These are phyloP conservation scores for Litoditis marina DNA, from an alignment of 2,888 invertebrate genomes.

Conservation along the genomic window DNA sequence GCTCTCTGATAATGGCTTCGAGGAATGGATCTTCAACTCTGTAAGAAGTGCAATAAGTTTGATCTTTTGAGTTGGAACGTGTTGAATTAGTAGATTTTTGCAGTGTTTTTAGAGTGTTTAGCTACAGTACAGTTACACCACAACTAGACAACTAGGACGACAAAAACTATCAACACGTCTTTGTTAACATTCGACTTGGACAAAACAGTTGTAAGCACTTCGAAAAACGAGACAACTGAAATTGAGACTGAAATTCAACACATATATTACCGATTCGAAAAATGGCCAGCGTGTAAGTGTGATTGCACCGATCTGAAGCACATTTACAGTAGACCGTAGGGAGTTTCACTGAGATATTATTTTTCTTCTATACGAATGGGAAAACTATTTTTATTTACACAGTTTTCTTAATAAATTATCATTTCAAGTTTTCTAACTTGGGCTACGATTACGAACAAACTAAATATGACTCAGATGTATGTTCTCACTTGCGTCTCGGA, in stretches of 20 bases:
- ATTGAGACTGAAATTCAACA: background rate
- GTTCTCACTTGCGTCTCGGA: slow-evolving; percentile 39
- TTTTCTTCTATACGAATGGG: background rate
- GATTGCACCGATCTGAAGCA: background rate
- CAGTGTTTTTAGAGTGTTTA: too few species aligned
- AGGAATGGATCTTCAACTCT: slow-evolving; percentile 40
- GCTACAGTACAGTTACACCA: too few species aligned
- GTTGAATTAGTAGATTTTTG: too few species aligned
- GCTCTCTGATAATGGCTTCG: slow-evolving; percentile 34
- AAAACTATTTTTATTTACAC: too few species aligned
- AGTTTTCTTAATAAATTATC: too few species aligned
- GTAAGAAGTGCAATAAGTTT: slow-evolving; percentile 10
- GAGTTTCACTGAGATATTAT: background rate
- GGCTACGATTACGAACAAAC: background rate
- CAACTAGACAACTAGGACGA: too few species aligned
- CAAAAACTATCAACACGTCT: background rate
- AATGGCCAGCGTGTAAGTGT: background rate
- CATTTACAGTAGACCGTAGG: background rate
- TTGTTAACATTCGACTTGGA: background rate
- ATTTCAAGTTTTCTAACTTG: too few species aligned
- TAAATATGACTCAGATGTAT: background rate
- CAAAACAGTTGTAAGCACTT: too few species aligned
- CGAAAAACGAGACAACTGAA: background rate
- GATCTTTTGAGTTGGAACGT: background rate
- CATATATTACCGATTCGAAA: background rate